A percentile compares a stretch with the other conserved stretches of the same genome.
phyloP scores from a whole-genome alignment of 2,113 vertebrate genomes.

The Microcebus griseorufus region DNA sequence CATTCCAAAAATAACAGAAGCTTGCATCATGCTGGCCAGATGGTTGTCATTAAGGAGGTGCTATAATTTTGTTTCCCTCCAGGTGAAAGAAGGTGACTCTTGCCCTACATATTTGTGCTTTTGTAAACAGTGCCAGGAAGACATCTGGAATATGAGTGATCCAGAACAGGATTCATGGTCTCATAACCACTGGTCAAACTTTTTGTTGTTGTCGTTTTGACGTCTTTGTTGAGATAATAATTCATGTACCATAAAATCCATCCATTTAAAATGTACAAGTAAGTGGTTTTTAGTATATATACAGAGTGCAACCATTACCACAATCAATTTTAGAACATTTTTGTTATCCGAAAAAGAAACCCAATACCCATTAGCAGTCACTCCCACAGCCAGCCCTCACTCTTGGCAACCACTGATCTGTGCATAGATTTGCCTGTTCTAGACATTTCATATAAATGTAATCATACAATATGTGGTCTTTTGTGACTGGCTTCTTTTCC shows the following conservation, averaged over 20 bases:
- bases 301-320: background rate
- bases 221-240: background rate
- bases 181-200: background rate
- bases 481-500: background rate
- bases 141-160: background rate
- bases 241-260: background rate
- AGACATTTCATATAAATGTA: background rate
- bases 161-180: background rate
- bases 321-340: conserved; percentile 19
- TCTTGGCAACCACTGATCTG: background rate
- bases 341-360: background rate
- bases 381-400: background rate
- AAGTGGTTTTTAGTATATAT: background rate
- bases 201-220: background rate
- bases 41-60: background rate
- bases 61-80: background rate
- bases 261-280: background rate
- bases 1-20: conserved; percentile 32
- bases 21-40: background rate
- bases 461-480: background rate
- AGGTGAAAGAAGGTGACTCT: background rate
- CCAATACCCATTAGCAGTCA: background rate
- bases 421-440: background rate
- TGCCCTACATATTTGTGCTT: background rate
- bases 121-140: background rate